Evolutionary conservation across 2,113 vertebrate species (phyloP), one percentile per base, ranked within the genome.

Genomic region (Cebidichthys violaceus): DNA sequence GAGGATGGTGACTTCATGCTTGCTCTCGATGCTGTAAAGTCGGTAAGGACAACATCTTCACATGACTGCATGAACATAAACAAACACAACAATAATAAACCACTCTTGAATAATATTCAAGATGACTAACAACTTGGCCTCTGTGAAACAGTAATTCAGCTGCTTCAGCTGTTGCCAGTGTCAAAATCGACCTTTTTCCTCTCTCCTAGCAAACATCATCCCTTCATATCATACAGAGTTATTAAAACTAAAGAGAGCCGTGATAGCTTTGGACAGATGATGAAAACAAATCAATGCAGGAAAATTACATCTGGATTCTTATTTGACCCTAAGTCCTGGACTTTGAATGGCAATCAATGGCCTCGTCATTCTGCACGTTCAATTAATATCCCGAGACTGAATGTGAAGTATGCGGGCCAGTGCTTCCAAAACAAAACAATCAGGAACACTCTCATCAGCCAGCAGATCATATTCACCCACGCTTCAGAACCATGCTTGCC

Each of bases 1-100:
- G 90, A 99, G 93, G 95, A 99, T 99, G 4, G 98, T 99, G 92
- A 99, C 98, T 92, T 99, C 98, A 75, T 99, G 98, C 69, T 99
- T 99, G 94, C 98, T 99, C 94, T 99, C 98, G n/a, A 99, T 99
- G 92, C 98, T 99, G 94, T 47, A 6, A 17, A 66, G 24, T 41
- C 22, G 96, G 96, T 95, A 97, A 96, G 95, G 90, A 88, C 27
- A 64, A 84, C 0, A 2, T 45, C 5, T 55, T 78, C 75, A 80
- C 8, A 10, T 60, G 24, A 70, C 43, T 13, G 55, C 52, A 65
- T 9, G 39, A 9, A 83, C 59, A 70, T 13, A 13, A 27, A 62
- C 57, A 68, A 57, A 59, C 4, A 68, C 31, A 4, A 71, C 61
- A 74, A 55, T 24, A 20, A 83, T 14, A 1, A 57, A 14, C 22